Conservation (phyloP, 2,797 vertebrate genomes). For the Poeciliopsis paucimaculata region DNA sequence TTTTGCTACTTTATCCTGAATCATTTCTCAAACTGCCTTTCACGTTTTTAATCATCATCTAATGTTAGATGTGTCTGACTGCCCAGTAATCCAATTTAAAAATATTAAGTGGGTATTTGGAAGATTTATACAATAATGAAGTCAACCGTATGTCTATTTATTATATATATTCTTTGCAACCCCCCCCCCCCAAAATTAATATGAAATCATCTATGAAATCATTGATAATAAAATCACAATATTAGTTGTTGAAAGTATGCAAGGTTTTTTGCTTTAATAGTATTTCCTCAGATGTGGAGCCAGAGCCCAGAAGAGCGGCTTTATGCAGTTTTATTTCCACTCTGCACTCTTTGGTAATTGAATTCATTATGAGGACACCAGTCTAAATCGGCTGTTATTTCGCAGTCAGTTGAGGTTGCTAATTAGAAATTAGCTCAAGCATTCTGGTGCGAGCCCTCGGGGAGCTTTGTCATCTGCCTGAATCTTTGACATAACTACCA, state of each 20-base stretch:
- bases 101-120: neutral
- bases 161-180: neutral
- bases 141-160: neutral
- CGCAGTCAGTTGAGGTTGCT: slow-evolving; percentile 60
- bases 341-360: slow-evolving; percentile 59
- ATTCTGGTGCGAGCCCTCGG: slow-evolving; percentile 36
- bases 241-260: neutral
- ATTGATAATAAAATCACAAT: neutral
- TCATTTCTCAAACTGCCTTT: neutral
- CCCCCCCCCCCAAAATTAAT: neutral
- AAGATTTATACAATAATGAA: neutral
- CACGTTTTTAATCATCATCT: neutral
- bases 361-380: slow-evolving; percentile 66
- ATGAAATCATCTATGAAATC: neutral
- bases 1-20: neutral
- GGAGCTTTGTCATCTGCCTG: slow-evolving; percentile 35
- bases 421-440: slow-evolving; percentile 72
- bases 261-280: slow-evolving; percentile 8
- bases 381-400: slow-evolving; percentile 66
- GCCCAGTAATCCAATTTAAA: neutral
- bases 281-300: slow-evolving; percentile 20
- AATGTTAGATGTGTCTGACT: neutral
- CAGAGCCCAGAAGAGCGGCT: slow-evolving; percentile 18
- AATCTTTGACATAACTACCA: slow-evolving; percentile 52
- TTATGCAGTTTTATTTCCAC: slow-evolving; percentile 62